Percentiles rank a stretch among this genome's conserved stretches.
Conservation (phyloP, 2,888 invertebrate species). For the Macaria liturata region DNA sequence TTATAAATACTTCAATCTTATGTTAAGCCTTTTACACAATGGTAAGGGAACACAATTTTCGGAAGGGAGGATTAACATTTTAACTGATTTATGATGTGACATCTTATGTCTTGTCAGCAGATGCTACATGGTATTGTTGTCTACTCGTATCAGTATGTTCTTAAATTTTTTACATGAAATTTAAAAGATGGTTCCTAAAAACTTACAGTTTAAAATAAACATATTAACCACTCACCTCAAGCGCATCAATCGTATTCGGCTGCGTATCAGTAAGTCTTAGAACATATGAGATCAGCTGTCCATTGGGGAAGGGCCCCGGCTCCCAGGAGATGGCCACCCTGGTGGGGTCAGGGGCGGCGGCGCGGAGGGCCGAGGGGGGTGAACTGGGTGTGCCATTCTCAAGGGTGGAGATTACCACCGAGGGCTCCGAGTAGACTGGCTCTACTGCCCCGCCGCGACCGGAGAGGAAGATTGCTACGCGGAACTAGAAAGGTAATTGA, state of each 20-base stretch:
- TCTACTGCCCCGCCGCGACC: conserved; percentile 87
- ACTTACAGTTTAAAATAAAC: too few species aligned
- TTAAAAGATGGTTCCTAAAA: too few species aligned
- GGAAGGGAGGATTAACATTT: too few species aligned
- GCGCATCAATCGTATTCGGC: conserved; percentile 82
- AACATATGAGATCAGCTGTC: conserved; percentile 93
- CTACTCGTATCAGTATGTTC: too few species aligned
- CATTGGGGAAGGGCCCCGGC: conserved; percentile 93
- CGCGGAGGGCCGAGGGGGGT: conserved; percentile 88
- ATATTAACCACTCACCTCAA: conserved; percentile 80
- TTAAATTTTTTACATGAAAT: too few species aligned
- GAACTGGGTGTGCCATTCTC: conserved; percentile 90
- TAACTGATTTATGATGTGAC: too few species aligned
- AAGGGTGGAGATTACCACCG: conserved; percentile 89
- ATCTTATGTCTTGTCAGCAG: too few species aligned
- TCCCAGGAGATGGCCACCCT: conserved; percentile 95
- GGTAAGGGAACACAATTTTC: too few species aligned
- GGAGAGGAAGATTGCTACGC: conserved; percentile 91
- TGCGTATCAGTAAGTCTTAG: conserved; percentile 86
- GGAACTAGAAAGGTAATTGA: conserved; percentile 85
- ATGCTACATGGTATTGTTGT: too few species aligned
- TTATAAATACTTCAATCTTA: too few species aligned
- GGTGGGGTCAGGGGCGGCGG: conserved; percentile 90
- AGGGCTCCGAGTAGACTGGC: conserved; percentile 88
- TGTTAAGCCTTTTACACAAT: too few species aligned